Evolutionary conservation across 2,797 vertebrate genomes (phyloP).

Genomic region (Manis pentadactyla): DNA sequence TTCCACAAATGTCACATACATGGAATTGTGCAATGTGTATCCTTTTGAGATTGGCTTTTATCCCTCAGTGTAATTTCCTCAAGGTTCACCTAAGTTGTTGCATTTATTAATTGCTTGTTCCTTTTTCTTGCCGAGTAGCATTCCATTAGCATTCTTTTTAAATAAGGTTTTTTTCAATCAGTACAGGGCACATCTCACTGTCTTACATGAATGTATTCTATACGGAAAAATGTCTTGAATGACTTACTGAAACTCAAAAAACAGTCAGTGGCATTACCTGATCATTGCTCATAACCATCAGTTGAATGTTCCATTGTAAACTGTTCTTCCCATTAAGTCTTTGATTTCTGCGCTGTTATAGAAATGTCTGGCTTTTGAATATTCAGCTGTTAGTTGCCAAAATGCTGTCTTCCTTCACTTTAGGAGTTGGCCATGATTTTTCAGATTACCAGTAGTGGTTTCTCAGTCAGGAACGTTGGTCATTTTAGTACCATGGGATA

Average conservation of each 20-base stretch:
- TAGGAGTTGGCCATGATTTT: constrained; percentile 21
- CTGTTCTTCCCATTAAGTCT: neutral
- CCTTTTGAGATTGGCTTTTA: constrained; percentile 24
- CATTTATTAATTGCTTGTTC: constrained; percentile 47
- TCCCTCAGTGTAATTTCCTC: constrained; percentile 1
- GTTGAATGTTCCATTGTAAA: neutral
- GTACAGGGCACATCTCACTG: neutral
- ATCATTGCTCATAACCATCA: neutral
- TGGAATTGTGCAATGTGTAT: neutral
- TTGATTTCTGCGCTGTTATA: constrained; percentile 29
- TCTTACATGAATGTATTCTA: constrained; percentile 4
- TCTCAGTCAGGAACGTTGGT: constrained; percentile 30
- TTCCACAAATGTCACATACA: constrained; percentile 34
- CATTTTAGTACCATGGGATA: neutral
- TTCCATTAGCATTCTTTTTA: constrained; percentile 22
- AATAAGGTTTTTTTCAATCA: constrained; percentile 33
- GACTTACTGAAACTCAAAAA: constrained; percentile 30
- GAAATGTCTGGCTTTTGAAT: constrained; percentile 40
- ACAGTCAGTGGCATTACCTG: neutral
- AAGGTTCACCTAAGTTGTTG: constrained; percentile 3
- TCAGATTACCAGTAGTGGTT: neutral
- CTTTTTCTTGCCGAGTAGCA: neutral
- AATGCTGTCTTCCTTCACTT: neutral
- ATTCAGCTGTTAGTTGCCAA: neutral
- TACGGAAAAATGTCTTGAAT: constrained; percentile 13